Conservation (phyloP, 2,797 vertebrate species). For the Tapera naevia region DNA sequence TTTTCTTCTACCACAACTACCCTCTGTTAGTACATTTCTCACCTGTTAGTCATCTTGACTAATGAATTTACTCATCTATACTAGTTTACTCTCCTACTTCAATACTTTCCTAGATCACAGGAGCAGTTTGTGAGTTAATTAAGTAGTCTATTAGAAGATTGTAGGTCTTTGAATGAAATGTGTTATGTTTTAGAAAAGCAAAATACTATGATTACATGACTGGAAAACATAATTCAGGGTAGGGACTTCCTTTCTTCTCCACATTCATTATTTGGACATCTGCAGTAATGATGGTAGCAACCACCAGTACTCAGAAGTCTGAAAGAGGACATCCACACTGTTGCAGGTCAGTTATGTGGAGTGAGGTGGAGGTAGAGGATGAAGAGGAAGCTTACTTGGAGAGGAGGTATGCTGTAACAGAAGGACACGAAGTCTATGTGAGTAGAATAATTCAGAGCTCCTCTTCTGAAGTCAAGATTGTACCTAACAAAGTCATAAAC, state of each 20-base stretch:
- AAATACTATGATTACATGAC: neutral
- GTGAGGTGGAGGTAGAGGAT: neutral
- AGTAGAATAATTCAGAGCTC: neutral
- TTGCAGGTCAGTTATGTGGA: neutral
- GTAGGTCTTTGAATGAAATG: conserved; percentile 32
- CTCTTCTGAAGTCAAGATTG: neutral
- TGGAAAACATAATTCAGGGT: neutral
- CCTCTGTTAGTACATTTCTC: conserved; percentile 31
- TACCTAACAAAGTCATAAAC: neutral
- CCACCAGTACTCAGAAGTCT: neutral
- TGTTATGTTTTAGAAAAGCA: neutral
- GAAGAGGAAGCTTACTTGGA: neutral
- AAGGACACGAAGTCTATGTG: neutral
- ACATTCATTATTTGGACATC: neutral
- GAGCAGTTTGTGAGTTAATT: conserved; percentile 32
- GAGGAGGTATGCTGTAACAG: neutral
- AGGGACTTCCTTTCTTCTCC: neutral
- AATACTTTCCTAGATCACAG: conserved; percentile 36
- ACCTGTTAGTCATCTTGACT: conserved; percentile 60
- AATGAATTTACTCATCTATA: conserved; percentile 45
- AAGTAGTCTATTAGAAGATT: neutral
- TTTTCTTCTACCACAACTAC: neutral
- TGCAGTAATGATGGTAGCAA: rapidly evolving
- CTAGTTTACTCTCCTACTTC: conserved; percentile 48
- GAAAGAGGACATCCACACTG: neutral